Conservation (phyloP, 2,888 invertebrate genomes). For the Caenorhabditis becei region DNA sequence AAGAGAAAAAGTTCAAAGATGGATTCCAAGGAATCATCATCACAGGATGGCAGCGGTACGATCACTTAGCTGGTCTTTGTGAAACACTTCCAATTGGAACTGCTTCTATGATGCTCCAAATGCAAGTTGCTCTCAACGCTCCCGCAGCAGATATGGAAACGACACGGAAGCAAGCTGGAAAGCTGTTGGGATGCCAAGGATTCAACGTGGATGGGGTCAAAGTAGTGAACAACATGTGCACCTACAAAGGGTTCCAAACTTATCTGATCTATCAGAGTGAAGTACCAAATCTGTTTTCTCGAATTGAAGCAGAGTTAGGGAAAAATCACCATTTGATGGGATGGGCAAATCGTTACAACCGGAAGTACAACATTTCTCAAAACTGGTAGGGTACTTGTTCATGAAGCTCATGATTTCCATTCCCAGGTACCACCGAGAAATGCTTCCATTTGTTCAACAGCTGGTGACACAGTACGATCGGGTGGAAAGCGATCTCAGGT, state of each 20-base stretch:
- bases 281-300: slow-evolving; percentile 54
- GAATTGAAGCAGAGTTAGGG: slow-evolving; percentile 62
- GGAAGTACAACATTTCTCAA: slow-evolving; percentile 70
- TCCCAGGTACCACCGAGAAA: slow-evolving; percentile 69
- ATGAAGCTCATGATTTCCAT: background rate
- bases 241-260: slow-evolving; percentile 62
- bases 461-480: slow-evolving; percentile 47
- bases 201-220: slow-evolving; percentile 59
- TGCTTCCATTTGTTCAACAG: slow-evolving; percentile 52
- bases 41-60: slow-evolving; percentile 84
- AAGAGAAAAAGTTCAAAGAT: slow-evolving; percentile 68
- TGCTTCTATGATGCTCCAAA: slow-evolving; percentile 73
- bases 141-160: slow-evolving; percentile 29
- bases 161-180: slow-evolving; percentile 53
- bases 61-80: slow-evolving; percentile 83
- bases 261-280: slow-evolving; percentile 67
- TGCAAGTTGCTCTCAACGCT: slow-evolving; percentile 69
- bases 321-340: slow-evolving; percentile 74
- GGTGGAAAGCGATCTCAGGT: slow-evolving; percentile 61
- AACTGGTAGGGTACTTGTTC: slow-evolving; percentile 66
- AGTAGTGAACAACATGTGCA: slow-evolving; percentile 54
- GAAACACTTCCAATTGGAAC: slow-evolving; percentile 83
- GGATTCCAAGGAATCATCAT: slow-evolving; percentile 82
- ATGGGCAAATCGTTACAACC: slow-evolving; percentile 74
- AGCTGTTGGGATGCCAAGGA: slow-evolving; percentile 61